Conservation (phyloP, 2,797 vertebrate genomes). For the Melanogrammus aeglefinus region DNA sequence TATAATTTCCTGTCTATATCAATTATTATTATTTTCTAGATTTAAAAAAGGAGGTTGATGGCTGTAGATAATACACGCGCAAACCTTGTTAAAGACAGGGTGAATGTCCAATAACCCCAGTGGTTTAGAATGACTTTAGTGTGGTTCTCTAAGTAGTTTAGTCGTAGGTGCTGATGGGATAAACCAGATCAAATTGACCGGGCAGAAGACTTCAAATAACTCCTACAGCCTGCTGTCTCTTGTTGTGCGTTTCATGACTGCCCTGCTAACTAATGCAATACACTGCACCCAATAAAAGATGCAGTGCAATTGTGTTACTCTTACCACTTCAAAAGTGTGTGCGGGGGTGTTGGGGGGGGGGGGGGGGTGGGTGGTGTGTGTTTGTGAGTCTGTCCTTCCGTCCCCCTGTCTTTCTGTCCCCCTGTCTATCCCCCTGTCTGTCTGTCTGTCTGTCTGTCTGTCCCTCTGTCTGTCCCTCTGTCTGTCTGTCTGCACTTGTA, state of each 20-base stretch:
- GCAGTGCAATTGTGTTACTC: conserved; percentile 4
- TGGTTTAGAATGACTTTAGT: too few relatives aligned
- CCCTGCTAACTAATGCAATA: not conserved
- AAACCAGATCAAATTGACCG: not conserved
- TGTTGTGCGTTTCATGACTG: not conserved
- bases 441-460: not conserved
- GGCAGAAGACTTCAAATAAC: not conserved
- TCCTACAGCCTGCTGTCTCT: not conserved
- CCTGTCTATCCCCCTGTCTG: too few relatives aligned
- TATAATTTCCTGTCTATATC: not conserved
- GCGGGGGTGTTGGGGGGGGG: too few relatives aligned
- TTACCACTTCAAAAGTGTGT: conserved; percentile 1
- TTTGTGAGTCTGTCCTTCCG: not conserved
- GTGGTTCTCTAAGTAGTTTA: not conserved
- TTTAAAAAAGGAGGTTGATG: too few relatives aligned
- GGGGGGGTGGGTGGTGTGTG: conserved; percentile 1
- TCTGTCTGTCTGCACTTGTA: not conserved
- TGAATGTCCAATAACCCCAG: too few relatives aligned
- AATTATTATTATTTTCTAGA: not conserved
- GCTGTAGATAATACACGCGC: too few relatives aligned
- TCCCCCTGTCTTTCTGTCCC: not conserved
- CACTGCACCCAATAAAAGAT: not conserved
- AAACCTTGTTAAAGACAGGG: too few relatives aligned
- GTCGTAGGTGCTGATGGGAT: not conserved
- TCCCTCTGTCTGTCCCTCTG: not conserved